Percentiles rank a stretch among this genome's conserved stretches.
These are phyloP conservation scores for Montipora sp. DNA, from an alignment of 64 coral and sea anemone species.

Conservation along the genomic window DNA sequence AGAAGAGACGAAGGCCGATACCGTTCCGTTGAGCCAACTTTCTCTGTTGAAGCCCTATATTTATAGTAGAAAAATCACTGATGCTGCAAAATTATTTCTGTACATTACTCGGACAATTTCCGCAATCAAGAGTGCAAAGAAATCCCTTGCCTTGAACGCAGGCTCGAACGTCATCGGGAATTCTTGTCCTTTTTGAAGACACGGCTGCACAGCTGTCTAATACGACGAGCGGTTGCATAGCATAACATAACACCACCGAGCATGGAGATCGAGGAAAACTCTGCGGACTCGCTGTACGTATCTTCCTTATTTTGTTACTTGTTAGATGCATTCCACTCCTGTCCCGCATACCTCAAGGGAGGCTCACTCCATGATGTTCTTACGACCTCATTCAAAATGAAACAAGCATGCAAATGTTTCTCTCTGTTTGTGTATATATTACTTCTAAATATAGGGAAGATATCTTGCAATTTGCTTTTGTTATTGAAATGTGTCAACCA, in stretches of 20 bases:
- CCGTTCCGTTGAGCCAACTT: not conserved
- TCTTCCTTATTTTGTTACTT: not conserved
- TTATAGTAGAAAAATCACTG: not conserved
- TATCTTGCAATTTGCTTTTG: no score
- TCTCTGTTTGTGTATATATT: no score
- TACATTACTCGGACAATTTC: not conserved
- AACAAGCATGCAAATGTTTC: no score
- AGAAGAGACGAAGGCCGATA: no score
- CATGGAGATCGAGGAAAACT: conserved; percentile 86
- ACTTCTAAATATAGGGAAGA: not conserved
- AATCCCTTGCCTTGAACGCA: no score
- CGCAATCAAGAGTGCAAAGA: not conserved
- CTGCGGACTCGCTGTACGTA: conserved; percentile 78
- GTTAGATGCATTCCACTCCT: not conserved
- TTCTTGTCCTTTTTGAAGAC: not conserved
- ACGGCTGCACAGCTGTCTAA: not conserved
- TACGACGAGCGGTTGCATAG: not conserved
- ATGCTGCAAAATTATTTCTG: conserved; percentile 10
- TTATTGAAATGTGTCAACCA: no score
- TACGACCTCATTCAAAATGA: no score
- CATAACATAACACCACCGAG: not conserved
- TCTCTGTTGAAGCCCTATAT: not conserved
- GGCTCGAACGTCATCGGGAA: no score
- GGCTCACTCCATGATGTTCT: no score
- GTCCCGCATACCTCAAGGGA: no score